These are phyloP conservation scores for Muraenolepis orangiensis DNA, from an alignment of 2,797 vertebrate species.

Conservation along the genomic window DNA sequence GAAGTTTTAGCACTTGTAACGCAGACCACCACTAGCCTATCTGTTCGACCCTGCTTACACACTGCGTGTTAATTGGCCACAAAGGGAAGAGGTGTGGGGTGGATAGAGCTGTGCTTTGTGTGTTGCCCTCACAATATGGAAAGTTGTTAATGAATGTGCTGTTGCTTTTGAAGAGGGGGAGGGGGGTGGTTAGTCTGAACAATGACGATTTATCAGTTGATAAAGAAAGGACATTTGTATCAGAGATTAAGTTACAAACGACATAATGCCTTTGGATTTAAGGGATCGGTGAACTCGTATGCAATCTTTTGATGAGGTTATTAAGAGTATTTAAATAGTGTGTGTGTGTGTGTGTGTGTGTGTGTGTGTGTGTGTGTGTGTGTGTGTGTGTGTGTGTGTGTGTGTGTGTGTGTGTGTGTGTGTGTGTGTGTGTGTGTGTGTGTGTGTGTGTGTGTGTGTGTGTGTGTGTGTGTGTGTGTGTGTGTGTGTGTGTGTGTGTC, in stretches of 20 bases:
- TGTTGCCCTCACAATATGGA: conserved; percentile 19
- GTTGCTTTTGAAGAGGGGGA: conserved; percentile 29
- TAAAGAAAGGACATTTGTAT: not conserved
- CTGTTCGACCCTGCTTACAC: not conserved
- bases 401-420: not conserved
- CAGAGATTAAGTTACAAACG: not conserved
- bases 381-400: not conserved
- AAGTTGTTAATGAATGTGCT: conserved; percentile 15
- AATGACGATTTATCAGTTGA: not conserved
- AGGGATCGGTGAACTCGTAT: not conserved
- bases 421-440: not conserved
- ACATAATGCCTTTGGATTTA: not conserved
- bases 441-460: not conserved
- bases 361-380: not conserved
- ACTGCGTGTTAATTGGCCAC: not conserved
- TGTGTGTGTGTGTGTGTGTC: not conserved
- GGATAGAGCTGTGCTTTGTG: conserved; percentile 3
- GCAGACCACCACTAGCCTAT: too few relatives aligned
- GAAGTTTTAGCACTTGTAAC: too few relatives aligned
- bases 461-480: not conserved
- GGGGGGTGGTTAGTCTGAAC: not conserved
- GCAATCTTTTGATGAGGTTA: not conserved
- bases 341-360: not conserved
- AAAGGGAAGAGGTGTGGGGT: not conserved
- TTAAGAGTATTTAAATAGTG: not conserved